These are phyloP conservation scores for Rhegmatorhina hoffmannsi DNA, from an alignment of 2,113 vertebrate genomes.

Conservation along the genomic window DNA sequence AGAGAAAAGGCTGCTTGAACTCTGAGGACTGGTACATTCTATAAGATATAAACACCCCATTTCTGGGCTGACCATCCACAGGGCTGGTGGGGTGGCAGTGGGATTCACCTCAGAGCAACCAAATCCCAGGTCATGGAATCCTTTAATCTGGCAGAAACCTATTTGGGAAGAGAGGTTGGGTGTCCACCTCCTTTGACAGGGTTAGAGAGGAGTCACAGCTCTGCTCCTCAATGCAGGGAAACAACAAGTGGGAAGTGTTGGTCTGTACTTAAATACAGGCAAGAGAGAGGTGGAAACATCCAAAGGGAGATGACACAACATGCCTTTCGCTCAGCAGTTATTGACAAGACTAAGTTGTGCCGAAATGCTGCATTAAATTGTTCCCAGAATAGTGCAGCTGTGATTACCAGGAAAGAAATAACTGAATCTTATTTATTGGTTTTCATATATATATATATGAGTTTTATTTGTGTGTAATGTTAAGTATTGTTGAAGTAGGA, in stretches of 20 bases:
- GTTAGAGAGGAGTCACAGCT: neutral
- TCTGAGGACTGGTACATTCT: neutral
- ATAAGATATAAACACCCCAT: neutral
- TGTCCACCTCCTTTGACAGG: neutral
- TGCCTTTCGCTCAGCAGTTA: slow-evolving; percentile 32
- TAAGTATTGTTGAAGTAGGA: neutral
- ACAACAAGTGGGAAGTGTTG: neutral
- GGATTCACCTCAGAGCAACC: neutral
- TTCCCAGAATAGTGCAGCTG: slow-evolving; percentile 62
- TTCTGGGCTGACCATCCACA: neutral
- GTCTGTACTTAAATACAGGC: neutral
- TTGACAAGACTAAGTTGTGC: slow-evolving; percentile 65
- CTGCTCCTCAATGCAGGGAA: neutral
- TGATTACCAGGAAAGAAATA: slow-evolving; percentile 58
- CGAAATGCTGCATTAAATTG: slow-evolving; percentile 50
- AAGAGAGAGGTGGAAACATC: neutral
- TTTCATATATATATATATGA: neutral
- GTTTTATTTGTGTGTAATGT: neutral
- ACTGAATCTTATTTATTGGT: slow-evolving; percentile 45
- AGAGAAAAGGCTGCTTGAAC: neutral
- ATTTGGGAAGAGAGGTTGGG: rapidly evolving
- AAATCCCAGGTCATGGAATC: neutral
- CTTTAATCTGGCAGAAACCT: neutral
- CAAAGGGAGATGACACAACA: neutral
- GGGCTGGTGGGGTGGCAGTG: neutral